These are phyloP conservation scores for Oasisia sp. DNA, from an alignment of 2,888 invertebrate genomes.

Conservation along the genomic window DNA sequence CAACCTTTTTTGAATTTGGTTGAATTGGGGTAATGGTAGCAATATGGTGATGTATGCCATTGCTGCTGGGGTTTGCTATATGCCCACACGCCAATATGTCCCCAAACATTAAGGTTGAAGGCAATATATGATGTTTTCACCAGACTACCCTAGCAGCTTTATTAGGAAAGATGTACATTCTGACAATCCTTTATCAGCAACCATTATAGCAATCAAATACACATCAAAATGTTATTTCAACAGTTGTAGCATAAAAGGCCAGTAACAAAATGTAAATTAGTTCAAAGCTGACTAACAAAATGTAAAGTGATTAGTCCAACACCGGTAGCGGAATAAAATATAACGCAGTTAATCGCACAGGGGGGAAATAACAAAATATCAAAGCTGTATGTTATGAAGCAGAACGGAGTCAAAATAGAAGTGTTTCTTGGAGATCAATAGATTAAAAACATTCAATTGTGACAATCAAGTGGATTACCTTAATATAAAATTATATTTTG, in stretches of 20 bases:
- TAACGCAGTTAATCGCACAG: background rate
- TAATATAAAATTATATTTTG: too few species aligned
- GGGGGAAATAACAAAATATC: background rate
- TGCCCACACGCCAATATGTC: background rate
- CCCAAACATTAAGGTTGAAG: background rate
- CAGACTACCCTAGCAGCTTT: background rate
- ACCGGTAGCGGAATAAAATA: background rate
- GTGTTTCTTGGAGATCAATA: background rate
- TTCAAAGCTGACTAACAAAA: slow-evolving; percentile 1
- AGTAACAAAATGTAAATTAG: background rate
- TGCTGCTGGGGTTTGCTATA: background rate
- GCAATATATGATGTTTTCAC: background rate
- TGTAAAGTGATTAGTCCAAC: background rate
- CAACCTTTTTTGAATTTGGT: too few species aligned
- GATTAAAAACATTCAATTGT: too few species aligned
- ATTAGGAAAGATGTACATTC: background rate
- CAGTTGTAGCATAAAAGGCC: background rate
- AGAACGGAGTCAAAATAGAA: background rate
- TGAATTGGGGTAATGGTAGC: too few species aligned
- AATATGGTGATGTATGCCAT: too few species aligned
- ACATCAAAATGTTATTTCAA: background rate
- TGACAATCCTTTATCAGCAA: background rate
- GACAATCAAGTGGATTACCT: too few species aligned
- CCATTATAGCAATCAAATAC: background rate
- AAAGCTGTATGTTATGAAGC: background rate